A percentile compares a stretch with the other conserved stretches of the same genome.
phyloP scores from a whole-genome alignment of 2,113 vertebrate species.

The Labeo rohita region DNA sequence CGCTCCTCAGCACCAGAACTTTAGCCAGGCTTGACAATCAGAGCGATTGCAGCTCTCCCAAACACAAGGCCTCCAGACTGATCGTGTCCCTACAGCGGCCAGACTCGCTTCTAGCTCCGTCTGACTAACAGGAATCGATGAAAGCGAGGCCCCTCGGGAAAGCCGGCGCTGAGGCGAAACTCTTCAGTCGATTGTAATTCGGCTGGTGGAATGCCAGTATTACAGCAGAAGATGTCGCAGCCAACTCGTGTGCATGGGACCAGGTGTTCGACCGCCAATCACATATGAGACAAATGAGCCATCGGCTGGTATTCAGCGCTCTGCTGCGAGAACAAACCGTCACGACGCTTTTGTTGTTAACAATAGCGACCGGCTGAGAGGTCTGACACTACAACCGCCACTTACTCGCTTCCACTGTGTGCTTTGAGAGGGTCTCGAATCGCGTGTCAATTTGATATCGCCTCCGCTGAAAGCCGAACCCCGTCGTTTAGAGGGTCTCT shows the following conservation, averaged over 20 bases:
- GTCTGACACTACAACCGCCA: conserved; percentile 13
- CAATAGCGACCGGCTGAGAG: conserved; percentile 14
- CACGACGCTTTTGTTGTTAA: neutral
- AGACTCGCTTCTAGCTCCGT: conserved; percentile 2
- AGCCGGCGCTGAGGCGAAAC: neutral
- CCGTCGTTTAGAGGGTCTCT: neutral
- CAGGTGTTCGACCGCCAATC: conserved; percentile 24
- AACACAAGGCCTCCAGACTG: neutral
- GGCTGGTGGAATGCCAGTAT: neutral
- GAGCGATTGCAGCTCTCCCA: neutral
- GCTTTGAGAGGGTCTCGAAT: conserved; percentile 10
- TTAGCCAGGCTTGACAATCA: neutral
- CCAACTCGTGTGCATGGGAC: neutral
- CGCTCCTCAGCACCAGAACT: neutral
- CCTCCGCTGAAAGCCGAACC: neutral
- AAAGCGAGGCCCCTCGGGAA: neutral
- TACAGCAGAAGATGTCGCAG: neutral
- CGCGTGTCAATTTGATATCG: neutral
- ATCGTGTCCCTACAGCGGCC: neutral
- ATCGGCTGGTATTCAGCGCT: neutral
- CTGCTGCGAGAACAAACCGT: neutral
- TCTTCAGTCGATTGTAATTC: neutral
- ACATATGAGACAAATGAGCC: conserved; percentile 2
- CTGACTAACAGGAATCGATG: conserved; percentile 40
- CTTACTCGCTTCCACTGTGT: conserved; percentile 15